Evolutionary conservation across 2,113 vertebrate species (phyloP).

Genomic region (Psilopogon haemacephalus): DNA sequence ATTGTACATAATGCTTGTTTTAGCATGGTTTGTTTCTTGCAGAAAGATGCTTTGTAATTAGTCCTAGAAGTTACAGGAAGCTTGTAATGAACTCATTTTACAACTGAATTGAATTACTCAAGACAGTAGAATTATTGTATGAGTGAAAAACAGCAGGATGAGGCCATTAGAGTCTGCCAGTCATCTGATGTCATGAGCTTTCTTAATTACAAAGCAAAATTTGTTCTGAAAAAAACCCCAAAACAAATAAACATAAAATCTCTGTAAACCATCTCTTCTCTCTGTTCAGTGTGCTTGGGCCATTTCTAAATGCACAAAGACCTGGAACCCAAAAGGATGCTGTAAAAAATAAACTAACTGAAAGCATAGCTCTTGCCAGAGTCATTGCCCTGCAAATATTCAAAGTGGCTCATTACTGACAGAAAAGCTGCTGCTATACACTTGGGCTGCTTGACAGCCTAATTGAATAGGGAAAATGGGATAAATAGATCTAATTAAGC

Average conservation of each 20-base stretch:
- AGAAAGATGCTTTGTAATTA: slow-evolving; percentile 10
- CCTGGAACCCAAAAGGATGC: neutral
- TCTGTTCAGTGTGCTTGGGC: neutral
- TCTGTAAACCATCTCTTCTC: neutral
- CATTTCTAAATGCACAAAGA: neutral
- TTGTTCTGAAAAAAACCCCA: neutral
- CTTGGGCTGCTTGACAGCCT: neutral
- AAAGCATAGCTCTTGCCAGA: neutral
- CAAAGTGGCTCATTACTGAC: neutral
- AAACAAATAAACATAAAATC: neutral
- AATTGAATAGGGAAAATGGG: neutral
- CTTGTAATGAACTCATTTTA: neutral
- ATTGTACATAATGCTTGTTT: neutral
- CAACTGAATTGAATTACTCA: neutral
- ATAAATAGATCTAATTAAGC: neutral
- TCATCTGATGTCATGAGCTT: neutral
- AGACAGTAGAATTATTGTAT: neutral
- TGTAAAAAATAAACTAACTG: neutral
- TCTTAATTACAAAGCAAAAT: neutral
- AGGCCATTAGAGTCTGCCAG: neutral
- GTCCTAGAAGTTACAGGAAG: neutral
- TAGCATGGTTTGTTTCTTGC: neutral
- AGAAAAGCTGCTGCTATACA: neutral
- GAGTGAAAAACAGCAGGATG: neutral
- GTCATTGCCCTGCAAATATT: neutral